phyloP scores from a whole-genome alignment of 2,113 vertebrate species.

The Bubo bubo region DNA sequence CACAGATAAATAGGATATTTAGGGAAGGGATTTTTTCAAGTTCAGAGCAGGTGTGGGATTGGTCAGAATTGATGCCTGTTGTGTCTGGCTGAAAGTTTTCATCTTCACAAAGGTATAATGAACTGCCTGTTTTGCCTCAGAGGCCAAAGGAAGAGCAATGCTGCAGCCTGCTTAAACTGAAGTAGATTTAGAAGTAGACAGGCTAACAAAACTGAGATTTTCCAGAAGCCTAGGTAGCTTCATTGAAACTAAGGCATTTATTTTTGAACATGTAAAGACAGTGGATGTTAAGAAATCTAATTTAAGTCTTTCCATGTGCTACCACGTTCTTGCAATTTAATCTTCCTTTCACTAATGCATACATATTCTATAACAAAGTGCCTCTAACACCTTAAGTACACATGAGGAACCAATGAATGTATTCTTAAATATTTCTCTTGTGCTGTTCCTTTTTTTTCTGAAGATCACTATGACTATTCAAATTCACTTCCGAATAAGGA shows the following conservation, averaged over 20 bases:
- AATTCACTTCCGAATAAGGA: not conserved
- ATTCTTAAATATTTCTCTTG: not conserved
- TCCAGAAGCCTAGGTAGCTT: not conserved
- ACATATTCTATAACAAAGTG: not conserved
- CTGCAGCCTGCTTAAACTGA: not conserved
- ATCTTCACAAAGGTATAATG: not conserved
- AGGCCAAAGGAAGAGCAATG: not conserved
- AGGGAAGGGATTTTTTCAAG: not conserved
- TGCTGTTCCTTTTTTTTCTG: not conserved
- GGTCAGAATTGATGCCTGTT: not conserved
- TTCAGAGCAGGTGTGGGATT: not conserved
- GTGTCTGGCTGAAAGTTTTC: not conserved
- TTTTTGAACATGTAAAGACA: not conserved
- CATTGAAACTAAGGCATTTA: not conserved
- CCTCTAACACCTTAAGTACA: not conserved
- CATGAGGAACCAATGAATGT: not conserved
- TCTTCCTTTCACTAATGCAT: not conserved
- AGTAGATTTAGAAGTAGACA: not conserved
- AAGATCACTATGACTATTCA: not conserved
- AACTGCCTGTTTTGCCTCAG: not conserved
- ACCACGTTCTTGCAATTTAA: not conserved
- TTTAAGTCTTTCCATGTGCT: not conserved
- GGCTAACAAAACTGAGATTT: not conserved
- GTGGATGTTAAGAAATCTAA: not conserved
- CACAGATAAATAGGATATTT: not conserved